Percentiles rank a stretch among this genome's conserved stretches.
Conservation (phyloP, 2,797 vertebrate genomes). For the Melanotaenia maccullochi region DNA sequence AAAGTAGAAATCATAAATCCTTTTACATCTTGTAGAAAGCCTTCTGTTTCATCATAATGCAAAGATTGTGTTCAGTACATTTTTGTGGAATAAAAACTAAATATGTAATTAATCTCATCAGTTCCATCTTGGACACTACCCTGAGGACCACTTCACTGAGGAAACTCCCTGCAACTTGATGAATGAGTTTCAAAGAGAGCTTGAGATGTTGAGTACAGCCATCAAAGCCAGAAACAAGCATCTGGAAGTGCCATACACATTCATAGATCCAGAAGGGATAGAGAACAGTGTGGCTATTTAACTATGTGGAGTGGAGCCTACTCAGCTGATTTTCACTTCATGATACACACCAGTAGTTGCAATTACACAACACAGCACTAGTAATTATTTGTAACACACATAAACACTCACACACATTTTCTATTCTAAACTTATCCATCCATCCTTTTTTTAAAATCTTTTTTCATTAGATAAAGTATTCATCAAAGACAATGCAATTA, state of each 20-base stretch:
- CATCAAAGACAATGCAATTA: too few species aligned
- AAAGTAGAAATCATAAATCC: too few species aligned
- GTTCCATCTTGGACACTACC: slow-evolving; percentile 49
- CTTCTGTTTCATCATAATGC: not conserved
- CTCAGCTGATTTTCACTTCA: not conserved
- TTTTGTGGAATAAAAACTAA: not conserved
- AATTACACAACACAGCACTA: too few species aligned
- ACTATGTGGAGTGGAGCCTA: not conserved
- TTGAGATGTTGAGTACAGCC: slow-evolving; percentile 17
- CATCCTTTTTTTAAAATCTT: too few species aligned
- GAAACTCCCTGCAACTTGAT: slow-evolving; percentile 31
- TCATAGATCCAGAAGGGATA: slow-evolving; percentile 51
- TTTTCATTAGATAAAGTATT: too few species aligned
- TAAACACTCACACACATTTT: too few species aligned
- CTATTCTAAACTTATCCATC: too few species aligned
- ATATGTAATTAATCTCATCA: slow-evolving; percentile 22
- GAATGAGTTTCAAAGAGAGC: slow-evolving; percentile 39
- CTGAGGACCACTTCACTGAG: slow-evolving; percentile 57
- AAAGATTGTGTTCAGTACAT: not conserved
- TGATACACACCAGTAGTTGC: too few species aligned
- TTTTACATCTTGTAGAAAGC: too few species aligned
- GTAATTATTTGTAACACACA: too few species aligned
- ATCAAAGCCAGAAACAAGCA: slow-evolving; percentile 60
- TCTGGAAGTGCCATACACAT: slow-evolving; percentile 54
- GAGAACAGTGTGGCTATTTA: slow-evolving; percentile 70